Conservation (phyloP, 1,140 invertebrate species). For the Zaprionus taronus region DNA sequence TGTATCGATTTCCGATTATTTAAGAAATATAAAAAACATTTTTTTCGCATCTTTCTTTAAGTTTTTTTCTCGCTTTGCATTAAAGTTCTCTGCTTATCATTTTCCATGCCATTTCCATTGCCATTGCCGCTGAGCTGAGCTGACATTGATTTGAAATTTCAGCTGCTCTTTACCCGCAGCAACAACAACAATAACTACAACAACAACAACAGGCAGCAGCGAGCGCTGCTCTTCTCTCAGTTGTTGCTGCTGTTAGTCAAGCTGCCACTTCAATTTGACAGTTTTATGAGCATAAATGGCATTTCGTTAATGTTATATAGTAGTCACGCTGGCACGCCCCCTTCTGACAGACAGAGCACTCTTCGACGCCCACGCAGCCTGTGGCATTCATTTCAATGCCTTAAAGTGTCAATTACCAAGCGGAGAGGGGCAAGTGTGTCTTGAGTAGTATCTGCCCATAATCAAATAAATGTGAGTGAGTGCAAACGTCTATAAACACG, state of each 20-base stretch:
- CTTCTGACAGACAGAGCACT: background rate
- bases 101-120: constrained; percentile 1
- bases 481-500: constrained; percentile 3
- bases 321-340: constrained; percentile 57
- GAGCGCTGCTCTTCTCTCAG: background rate
- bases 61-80: background rate
- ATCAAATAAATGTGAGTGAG: constrained; percentile 33
- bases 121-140: constrained; percentile 10
- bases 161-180: constrained; percentile 8
- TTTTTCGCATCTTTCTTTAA: background rate
- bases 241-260: constrained; percentile 49
- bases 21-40: background rate
- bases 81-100: constrained; percentile 6
- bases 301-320: constrained; percentile 67
- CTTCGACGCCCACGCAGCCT: constrained; percentile 28
- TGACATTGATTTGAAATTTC: constrained; percentile 48
- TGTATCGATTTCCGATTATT: background rate
- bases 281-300: constrained; percentile 76
- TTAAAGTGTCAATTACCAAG: constrained; percentile 78
- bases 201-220: background rate
- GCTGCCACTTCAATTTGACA: constrained; percentile 74
- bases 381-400: constrained; percentile 56
- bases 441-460: constrained; percentile 32
- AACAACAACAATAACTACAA: background rate
- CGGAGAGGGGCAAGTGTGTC: background rate